phyloP scores from a whole-genome alignment of 2,113 vertebrate species.

The Montifringilla adamsi region DNA sequence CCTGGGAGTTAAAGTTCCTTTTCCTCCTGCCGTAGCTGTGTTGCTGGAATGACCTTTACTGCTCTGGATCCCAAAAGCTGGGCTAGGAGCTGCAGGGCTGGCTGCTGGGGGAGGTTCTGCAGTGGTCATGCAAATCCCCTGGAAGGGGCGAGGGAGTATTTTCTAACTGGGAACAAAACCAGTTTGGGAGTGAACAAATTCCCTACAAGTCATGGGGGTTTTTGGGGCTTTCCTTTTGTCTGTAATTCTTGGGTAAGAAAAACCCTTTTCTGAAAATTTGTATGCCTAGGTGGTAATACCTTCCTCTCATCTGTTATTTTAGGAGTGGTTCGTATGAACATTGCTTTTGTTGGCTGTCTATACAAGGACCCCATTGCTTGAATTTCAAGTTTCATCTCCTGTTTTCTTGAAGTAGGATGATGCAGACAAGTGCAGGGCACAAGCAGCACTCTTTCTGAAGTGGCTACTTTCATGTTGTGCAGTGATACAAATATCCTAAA shows the following conservation, averaged over 20 bases:
- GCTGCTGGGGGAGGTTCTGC: neutral
- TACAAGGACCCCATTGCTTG: neutral
- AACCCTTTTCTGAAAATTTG: neutral
- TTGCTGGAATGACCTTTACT: neutral
- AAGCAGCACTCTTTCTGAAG: neutral
- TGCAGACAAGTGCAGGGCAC: neutral
- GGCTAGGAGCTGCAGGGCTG: neutral
- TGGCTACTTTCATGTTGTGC: neutral
- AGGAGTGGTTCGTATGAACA: neutral
- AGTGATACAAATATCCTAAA: neutral
- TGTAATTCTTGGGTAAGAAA: neutral
- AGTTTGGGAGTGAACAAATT: neutral
- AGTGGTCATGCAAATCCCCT: neutral
- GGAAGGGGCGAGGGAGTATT: neutral
- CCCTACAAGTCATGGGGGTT: fast-evolving
- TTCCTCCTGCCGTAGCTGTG: fast-evolving
- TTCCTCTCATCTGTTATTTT: neutral
- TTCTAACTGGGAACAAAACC: neutral
- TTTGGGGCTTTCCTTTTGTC: neutral
- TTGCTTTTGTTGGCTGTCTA: neutral
- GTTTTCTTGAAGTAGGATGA: neutral
- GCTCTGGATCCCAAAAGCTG: neutral
- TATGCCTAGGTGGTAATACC: neutral
- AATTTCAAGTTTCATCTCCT: neutral
- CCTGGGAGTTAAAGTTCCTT: neutral